phyloP scores from a whole-genome alignment of 2,113 vertebrate genomes.

The Cyanistes caeruleus region DNA sequence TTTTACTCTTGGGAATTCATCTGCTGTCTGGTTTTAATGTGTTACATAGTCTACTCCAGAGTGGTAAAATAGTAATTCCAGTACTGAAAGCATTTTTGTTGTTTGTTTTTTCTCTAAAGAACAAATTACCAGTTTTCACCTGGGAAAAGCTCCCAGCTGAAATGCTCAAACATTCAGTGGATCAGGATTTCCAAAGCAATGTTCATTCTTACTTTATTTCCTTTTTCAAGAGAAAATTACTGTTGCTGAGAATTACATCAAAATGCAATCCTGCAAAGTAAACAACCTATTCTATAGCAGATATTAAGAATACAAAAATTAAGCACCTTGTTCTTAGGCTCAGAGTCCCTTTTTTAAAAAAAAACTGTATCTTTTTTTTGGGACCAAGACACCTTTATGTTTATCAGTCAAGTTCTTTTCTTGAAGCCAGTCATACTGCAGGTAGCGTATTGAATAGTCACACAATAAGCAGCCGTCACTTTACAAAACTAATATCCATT shows the following conservation, averaged over 20 bases:
- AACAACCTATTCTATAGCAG: neutral
- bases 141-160: slow-evolving; percentile 2
- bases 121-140: slow-evolving; percentile 64
- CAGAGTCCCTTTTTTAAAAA: neutral
- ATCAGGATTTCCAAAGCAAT: slow-evolving; percentile 2
- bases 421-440: neutral
- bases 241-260: neutral
- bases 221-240: neutral
- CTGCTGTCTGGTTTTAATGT: slow-evolving; percentile 52
- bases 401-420: neutral
- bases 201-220: neutral
- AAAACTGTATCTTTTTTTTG: neutral
- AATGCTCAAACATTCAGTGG: slow-evolving; percentile 11
- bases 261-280: neutral
- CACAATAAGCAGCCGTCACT: neutral
- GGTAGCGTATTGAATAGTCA: neutral
- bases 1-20: slow-evolving; percentile 59
- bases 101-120: slow-evolving; percentile 64
- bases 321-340: neutral
- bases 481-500: slow-evolving; percentile 34
- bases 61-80: slow-evolving; percentile 48
- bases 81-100: slow-evolving; percentile 62
- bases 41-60: slow-evolving; percentile 48
- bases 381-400: neutral
- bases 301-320: neutral